A percentile compares a stretch with the other conserved stretches of the same genome.
phyloP scores from a whole-genome alignment of 2,797 vertebrate genomes.

The Heteromormyrus szaboi region DNA sequence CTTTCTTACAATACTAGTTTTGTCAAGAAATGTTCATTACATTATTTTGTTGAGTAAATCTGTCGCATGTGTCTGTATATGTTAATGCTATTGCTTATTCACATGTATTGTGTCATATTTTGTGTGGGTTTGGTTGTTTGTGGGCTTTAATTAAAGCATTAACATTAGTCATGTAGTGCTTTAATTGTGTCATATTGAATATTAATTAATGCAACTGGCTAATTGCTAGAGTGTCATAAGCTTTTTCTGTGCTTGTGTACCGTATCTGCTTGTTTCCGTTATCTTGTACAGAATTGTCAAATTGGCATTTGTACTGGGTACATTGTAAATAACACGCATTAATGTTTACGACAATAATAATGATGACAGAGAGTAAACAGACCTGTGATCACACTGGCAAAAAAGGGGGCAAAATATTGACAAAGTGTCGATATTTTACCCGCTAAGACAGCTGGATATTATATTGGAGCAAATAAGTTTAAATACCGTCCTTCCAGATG shows the following conservation, averaged over 20 bases:
- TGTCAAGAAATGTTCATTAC: neutral
- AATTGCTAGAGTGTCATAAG: constrained; percentile 4
- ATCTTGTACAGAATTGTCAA: constrained; percentile 19
- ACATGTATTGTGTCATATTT: constrained; percentile 28
- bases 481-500: neutral
- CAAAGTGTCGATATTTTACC: neutral
- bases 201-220: constrained; percentile 14
- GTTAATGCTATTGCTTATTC: constrained; percentile 21
- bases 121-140: constrained; percentile 18
- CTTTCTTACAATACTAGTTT: neutral
- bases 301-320: constrained; percentile 25
- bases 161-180: neutral
- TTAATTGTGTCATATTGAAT: constrained; percentile 34
- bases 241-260: constrained; percentile 33
- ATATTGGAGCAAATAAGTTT: neutral
- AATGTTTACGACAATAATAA: neutral
- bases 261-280: constrained; percentile 23
- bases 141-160: constrained; percentile 35
- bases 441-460: neutral
- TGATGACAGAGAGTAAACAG: neutral
- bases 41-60: constrained; percentile 10
- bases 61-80: constrained; percentile 9
- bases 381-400: neutral
- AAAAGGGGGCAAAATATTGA: neutral
- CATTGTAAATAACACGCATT: constrained; percentile 21